These are phyloP conservation scores for Aleiodes alternator DNA, from an alignment of 2,888 invertebrate genomes.

Conservation along the genomic window DNA sequence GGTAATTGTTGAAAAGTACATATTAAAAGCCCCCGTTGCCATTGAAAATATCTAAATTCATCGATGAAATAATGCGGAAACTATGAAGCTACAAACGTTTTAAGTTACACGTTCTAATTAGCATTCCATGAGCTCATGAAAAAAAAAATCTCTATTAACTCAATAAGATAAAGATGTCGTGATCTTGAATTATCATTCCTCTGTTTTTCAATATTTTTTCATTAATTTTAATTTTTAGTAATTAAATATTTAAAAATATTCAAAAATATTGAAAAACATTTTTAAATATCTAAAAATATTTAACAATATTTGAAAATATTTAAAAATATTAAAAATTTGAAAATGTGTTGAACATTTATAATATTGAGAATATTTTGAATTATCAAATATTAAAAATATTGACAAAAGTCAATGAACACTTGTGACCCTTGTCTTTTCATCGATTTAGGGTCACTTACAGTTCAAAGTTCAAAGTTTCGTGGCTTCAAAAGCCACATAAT, in stretches of 20 bases:
- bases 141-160: neutral
- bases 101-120: conserved; percentile 7
- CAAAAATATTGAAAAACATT: neutral
- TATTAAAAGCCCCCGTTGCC: neutral
- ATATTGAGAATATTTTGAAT: no score
- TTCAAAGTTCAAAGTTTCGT: neutral
- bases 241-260: neutral
- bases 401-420: neutral
- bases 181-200: no score
- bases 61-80: conserved; percentile 11
- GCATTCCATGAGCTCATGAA: neutral
- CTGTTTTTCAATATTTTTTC: no score
- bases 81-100: neutral
- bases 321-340: neutral
- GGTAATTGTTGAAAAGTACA: neutral
- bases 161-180: neutral
- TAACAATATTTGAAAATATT: neutral
- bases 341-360: no score
- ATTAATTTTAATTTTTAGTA: neutral
- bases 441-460: neutral
- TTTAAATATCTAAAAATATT: no score
- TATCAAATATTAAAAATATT: neutral
- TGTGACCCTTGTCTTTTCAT: conserved; percentile 12
- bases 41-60: neutral
- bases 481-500: conserved; percentile 26